A percentile compares a stretch with the other conserved stretches of the same genome.
Evolutionary conservation across 2,113 vertebrate genomes (phyloP).

Genomic region (Ceuthmochares aereus): DNA sequence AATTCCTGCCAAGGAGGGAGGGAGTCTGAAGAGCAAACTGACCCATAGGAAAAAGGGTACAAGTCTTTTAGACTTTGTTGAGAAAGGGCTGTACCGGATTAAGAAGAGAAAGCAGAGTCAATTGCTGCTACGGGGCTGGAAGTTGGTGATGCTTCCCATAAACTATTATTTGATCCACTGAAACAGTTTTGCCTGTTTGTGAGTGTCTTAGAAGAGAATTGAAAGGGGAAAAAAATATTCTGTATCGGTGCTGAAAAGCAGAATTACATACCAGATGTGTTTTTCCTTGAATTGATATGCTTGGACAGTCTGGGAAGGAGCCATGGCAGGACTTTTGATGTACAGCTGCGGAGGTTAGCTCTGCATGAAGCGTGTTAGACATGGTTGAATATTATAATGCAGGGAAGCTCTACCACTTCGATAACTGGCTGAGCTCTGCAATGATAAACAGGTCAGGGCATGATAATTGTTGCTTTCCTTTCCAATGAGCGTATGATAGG

Average conservation of each 20-base stretch:
- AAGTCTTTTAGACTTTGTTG: rapidly evolving
- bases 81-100: rapidly evolving
- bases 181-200: too few relatives aligned
- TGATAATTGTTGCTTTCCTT: background rate
- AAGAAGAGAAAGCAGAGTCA: background rate
- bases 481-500: background rate
- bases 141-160: rapidly evolving
- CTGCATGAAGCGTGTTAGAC: background rate
- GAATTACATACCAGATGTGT: background rate
- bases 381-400: background rate
- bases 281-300: background rate
- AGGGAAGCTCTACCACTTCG: background rate
- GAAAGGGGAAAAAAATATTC: background rate
- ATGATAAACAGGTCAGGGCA: background rate
- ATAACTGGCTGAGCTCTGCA: background rate
- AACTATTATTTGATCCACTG: background rate
- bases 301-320: background rate
- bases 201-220: background rate
- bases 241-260: background rate
- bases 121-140: rapidly evolving
- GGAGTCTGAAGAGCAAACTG: background rate
- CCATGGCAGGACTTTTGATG: background rate
- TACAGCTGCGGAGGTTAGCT: background rate
- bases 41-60: rapidly evolving
- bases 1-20: rapidly evolving